A percentile compares a stretch with the other conserved stretches of the same genome.
Evolutionary conservation across 2,797 vertebrate genomes (phyloP).

Genomic region (Dendrocincla tyrannina): DNA sequence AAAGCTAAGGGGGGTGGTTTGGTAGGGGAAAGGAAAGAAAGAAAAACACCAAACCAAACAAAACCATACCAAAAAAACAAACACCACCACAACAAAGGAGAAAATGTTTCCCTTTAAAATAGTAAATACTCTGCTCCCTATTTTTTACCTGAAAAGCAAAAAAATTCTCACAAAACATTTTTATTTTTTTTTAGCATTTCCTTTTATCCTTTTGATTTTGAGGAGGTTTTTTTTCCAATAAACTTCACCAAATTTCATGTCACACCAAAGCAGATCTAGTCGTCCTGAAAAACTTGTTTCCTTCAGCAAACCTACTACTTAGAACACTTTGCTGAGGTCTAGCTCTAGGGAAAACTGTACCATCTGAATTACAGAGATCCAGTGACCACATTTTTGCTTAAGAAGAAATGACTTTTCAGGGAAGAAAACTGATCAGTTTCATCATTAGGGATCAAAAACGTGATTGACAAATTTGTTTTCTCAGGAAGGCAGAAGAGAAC

Average conservation of each 20-base stretch:
- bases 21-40: background rate
- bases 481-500: background rate
- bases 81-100: background rate
- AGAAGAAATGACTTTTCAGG: background rate
- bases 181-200: background rate
- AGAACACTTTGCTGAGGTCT: background rate
- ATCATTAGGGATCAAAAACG: background rate
- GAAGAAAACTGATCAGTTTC: background rate
- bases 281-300: background rate
- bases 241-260: background rate
- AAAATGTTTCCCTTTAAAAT: background rate
- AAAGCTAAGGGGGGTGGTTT: background rate
- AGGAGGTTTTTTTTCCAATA: background rate
- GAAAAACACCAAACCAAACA: background rate
- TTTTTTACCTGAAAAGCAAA: background rate
- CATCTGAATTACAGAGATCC: background rate
- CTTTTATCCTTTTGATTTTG: background rate
- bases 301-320: background rate
- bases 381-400: background rate
- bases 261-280: background rate
- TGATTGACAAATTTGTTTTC: fast-evolving
- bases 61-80: background rate
- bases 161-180: background rate
- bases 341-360: background rate
- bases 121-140: background rate